Conservation (phyloP, 2,797 vertebrate species). For the Discoglossus pictus region DNA sequence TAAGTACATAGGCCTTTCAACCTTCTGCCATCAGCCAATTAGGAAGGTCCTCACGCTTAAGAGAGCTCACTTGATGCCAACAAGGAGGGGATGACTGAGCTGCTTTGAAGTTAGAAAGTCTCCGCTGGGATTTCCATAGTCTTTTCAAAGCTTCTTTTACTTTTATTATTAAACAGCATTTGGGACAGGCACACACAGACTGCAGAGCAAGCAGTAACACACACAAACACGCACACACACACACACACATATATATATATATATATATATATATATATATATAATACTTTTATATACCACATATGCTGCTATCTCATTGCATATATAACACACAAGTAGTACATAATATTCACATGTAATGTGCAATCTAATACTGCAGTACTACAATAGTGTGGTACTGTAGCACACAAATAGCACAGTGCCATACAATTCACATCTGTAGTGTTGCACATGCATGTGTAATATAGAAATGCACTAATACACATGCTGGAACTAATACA, state of each 20-base stretch:
- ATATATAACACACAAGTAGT: no score
- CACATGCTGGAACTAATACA: no score
- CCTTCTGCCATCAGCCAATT: constrained; percentile 73
- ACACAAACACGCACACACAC: constrained; percentile 17
- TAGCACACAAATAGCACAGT: no score
- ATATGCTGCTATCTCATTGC: no score
- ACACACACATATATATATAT: constrained; percentile 17
- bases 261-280: no score
- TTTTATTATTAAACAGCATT: constrained; percentile 70
- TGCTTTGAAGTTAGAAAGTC: constrained; percentile 66
- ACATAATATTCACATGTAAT: no score
- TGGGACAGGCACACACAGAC: constrained; percentile 30
- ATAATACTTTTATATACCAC: no score
- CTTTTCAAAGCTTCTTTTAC: constrained; percentile 66
- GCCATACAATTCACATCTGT: no score
- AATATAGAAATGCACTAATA: no score
- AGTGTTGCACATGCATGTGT: no score
- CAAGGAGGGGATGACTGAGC: constrained; percentile 64
- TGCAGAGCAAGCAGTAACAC: constrained; percentile 11
- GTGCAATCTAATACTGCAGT: no score
- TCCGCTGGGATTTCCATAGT: constrained; percentile 66
- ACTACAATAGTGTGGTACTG: no score
- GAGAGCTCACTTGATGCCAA: constrained; percentile 62
- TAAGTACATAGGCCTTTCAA: constrained; percentile 63
- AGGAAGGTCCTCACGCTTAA: constrained; percentile 69